Evolutionary conservation across 2,888 invertebrate genomes (phyloP).

Genomic region (Podotricha telesiphe): DNA sequence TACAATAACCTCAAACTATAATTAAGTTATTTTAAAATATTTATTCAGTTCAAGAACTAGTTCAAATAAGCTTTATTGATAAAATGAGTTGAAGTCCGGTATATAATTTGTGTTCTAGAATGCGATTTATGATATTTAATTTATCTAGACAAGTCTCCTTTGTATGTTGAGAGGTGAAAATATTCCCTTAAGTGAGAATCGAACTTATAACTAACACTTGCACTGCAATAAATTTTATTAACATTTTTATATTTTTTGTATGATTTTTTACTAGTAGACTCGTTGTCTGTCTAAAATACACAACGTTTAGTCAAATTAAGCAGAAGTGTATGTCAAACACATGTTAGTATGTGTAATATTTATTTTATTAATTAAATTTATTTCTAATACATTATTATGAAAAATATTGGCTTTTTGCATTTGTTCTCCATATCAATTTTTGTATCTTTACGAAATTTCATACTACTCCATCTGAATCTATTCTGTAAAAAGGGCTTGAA

Average conservation of each 20-base stretch:
- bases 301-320: no score
- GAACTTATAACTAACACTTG: not conserved
- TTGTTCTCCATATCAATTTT: not conserved
- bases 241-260: not conserved
- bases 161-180: not conserved
- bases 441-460: not conserved
- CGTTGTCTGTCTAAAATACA: no score
- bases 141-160: conserved; percentile 2
- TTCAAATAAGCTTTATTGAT: conserved; percentile 9
- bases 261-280: not conserved
- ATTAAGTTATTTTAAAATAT: not conserved
- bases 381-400: not conserved
- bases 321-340: no score
- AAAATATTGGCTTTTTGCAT: not conserved
- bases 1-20: not conserved
- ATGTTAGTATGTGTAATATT: no score
- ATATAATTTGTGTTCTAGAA: conserved; percentile 11
- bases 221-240: no score
- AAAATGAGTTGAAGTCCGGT: conserved; percentile 19
- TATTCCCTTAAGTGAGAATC: not conserved
- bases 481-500: no score
- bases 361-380: not conserved
- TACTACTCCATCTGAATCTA: not conserved
- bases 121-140: conserved; percentile 4
- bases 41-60: not conserved